Evolutionary conservation across 2,113 vertebrate genomes (phyloP), one percentile per base, ranked within the genome.

Genomic region (Rhinolophus sinicus): DNA sequence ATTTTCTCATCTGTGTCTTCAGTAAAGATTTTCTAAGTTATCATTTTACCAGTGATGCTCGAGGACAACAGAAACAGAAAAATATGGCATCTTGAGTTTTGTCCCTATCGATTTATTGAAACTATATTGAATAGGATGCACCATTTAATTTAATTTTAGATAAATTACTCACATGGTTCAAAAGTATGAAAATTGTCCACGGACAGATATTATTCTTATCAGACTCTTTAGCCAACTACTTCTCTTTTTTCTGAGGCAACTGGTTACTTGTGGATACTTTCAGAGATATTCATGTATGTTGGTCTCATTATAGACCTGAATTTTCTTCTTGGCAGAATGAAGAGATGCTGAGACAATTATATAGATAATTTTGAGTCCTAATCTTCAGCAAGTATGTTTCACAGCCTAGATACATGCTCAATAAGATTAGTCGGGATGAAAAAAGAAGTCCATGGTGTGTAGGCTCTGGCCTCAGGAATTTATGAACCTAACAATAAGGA

Each of bases 291-390:
- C 9, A 30, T 60, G 6, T 16, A 24, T 76, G 22, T 78, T 38
- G 62, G 33, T 88, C 16, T 93, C 40, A 77, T 73, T 94, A 80
- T 67, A 90, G 85, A 88, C 8, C 14, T 52, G 83, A 67, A 22
- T 47, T 69, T 50, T 76, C 15, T 80, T 75, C 58, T 62, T 52
- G 76, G 90, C 8, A 88, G 67, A 88, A 85, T 5, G 21, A 94
- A 78, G 40, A 58, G 35, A 86, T 89, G 44, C 11, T 35, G 54
- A 81, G 70, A 88, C 35, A 62, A 65, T 90, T 47, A 62, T 35
- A 50, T 75, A 83, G 92, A 73, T 78, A 89, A 83, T 87, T 75
- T 94, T 88, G 56, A 96, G 54, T 4, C 13, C 19, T 73, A 89
- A 78, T 91, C 62, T 58, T 60, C 22, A 40, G 13, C 12, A 95